Conservation (phyloP, 2,888 invertebrate genomes). For the Linnaemya vulpina region DNA sequence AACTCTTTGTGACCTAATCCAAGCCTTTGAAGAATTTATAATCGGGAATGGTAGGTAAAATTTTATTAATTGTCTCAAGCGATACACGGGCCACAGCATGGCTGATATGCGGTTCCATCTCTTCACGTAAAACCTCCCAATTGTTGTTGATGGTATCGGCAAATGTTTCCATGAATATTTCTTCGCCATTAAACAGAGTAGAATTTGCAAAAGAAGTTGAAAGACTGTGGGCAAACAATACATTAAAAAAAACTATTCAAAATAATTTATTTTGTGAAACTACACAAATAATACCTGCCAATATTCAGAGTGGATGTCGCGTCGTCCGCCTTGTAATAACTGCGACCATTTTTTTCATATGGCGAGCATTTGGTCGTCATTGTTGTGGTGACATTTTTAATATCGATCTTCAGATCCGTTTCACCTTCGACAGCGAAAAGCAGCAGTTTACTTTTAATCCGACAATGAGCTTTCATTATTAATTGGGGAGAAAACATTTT, state of each 20-base stretch:
- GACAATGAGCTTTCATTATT: conserved; percentile 42
- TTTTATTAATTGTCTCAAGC: conserved; percentile 21
- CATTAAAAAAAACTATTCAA: background rate
- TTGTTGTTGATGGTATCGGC: conserved; percentile 57
- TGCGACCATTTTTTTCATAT: conserved; percentile 19
- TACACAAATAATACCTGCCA: conserved; percentile 23
- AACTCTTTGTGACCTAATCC: background rate
- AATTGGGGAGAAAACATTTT: conserved; percentile 35
- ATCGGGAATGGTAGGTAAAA: conserved; percentile 45
- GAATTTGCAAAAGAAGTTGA: conserved; percentile 38
- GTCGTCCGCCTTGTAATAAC: conserved; percentile 31
- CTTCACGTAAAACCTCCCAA: conserved; percentile 58
- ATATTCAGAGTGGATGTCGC: conserved; percentile 36
- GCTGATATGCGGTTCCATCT: conserved; percentile 50
- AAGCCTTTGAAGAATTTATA: conserved; percentile 48
- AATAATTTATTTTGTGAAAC: background rate
- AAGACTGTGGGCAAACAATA: conserved; percentile 2
- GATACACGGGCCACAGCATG: background rate
- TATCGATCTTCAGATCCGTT: conserved; percentile 40
- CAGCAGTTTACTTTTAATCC: conserved; percentile 51
- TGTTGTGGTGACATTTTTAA: conserved; percentile 49
- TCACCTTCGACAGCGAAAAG: conserved; percentile 52
- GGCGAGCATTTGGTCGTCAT: background rate
- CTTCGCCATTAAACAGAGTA: conserved; percentile 59
- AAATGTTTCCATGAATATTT: conserved; percentile 53